Evolutionary conservation across 1,140 invertebrate genomes (phyloP).

Genomic region (Propsilocerus akamusi): DNA sequence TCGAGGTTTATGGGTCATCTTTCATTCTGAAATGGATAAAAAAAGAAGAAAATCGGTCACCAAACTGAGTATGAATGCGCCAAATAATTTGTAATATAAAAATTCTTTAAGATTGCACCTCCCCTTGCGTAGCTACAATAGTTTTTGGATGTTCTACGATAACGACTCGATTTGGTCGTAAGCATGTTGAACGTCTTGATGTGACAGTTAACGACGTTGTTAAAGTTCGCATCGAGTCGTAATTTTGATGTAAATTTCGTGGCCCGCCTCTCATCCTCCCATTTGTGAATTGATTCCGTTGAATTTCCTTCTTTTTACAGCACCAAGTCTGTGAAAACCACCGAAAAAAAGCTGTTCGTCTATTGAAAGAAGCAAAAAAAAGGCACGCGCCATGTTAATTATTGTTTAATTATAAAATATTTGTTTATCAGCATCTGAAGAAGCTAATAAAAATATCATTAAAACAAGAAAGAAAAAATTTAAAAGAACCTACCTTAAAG

Average conservation of each 20-base stretch:
- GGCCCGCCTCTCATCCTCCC: conserved; percentile 19
- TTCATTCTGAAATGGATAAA: too few relatives aligned
- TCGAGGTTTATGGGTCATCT: too few relatives aligned
- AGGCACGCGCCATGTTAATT: background rate
- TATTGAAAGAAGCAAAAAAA: conserved; percentile 8
- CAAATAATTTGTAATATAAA: too few relatives aligned
- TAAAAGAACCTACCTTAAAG: conserved; percentile 48
- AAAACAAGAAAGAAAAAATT: background rate
- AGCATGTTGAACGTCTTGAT: conserved; percentile 15
- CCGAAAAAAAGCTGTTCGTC: conserved; percentile 26
- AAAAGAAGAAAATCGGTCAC: too few relatives aligned
- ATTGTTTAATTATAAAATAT: background rate
- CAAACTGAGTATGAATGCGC: too few relatives aligned
- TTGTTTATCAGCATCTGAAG: background rate
- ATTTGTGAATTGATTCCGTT: conserved; percentile 18
- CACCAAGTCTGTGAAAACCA: conserved; percentile 23
- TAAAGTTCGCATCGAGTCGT: conserved; percentile 21
- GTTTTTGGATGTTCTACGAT: conserved; percentile 18
- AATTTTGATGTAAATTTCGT: too few relatives aligned
- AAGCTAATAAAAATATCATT: background rate
- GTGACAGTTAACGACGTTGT: conserved; percentile 20
- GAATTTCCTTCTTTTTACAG: conserved; percentile 16
- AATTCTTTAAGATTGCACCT: background rate
- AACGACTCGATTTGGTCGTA: conserved; percentile 15
- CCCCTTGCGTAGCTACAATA: conserved; percentile 21